A percentile compares a stretch with the other conserved stretches of the same genome.
Evolutionary conservation across 2,113 vertebrate species (phyloP).

Genomic region (Otocyon megalotis): DNA sequence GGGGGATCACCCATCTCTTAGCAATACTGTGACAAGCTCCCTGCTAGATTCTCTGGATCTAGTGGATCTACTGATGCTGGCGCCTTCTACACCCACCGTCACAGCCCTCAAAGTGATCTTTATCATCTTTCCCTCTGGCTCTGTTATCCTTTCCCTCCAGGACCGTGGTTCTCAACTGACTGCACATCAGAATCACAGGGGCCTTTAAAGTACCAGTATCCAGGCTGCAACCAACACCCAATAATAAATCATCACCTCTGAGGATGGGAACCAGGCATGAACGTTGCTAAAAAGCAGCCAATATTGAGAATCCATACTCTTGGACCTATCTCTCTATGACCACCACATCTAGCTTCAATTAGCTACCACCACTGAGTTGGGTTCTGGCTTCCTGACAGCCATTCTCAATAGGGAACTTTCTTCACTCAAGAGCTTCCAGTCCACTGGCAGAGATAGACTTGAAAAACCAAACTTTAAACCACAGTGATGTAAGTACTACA

Average conservation of each 20-base stretch:
- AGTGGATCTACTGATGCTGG: neutral
- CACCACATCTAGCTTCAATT: neutral
- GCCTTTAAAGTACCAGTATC: neutral
- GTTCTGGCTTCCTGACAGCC: conserved; percentile 24
- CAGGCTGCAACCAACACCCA: neutral
- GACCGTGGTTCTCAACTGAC: neutral
- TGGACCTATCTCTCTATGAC: neutral
- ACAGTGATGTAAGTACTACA: neutral
- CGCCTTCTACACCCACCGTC: neutral
- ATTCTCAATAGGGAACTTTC: neutral
- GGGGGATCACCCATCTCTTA: neutral
- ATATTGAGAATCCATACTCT: neutral
- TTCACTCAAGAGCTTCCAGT: neutral
- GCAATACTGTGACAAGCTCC: neutral
- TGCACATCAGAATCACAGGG: neutral
- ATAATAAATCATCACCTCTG: neutral
- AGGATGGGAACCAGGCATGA: neutral
- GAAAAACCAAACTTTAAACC: neutral
- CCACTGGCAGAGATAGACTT: neutral
- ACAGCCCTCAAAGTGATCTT: neutral
- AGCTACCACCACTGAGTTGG: fast-evolving
- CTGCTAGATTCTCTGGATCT: neutral
- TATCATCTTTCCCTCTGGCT: neutral
- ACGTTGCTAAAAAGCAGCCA: neutral
- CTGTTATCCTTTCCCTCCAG: neutral